Base-by-base conservation (phyloP, 2,888 invertebrate genomes). In the Opisthograptis luteolata region DNA sequence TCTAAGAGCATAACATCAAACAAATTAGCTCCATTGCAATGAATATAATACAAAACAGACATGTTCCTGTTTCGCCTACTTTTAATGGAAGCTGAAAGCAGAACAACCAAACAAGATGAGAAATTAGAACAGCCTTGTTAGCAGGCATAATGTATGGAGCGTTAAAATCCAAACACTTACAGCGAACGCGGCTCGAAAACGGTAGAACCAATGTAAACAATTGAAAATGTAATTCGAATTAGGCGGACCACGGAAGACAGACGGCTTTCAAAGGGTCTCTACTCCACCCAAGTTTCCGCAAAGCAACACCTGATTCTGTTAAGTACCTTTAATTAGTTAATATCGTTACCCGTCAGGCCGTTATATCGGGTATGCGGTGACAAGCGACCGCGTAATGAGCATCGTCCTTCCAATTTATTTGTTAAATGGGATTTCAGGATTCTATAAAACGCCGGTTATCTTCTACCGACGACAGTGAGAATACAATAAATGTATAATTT, bases 321-420 rank as follows among this genome's bases (percentile, higher is more conserved):
- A n/a, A n/a, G n/a, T n/a, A 46, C 49, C 48, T 55, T 52, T 43
- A 42, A 31, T 49, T 37, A 42, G 45, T 40, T 49, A 52, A 49
- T 25, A 36, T 48, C 22, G 22, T 46, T 45, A 54, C 22, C 25
- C 27, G 17, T 8, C 15, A 7, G 20, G 7, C 19, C 8, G 25
- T 34, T 34, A 12, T 15, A 36, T 42, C 20, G 31, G 27, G 32
- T 20, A 10, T 43, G 32, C 10, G 36, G 25, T 30, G 25, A 32
- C 36, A 42, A 39, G 35, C 19, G 13, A 27, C 32, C 36, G 20
- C 28, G 31, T 37, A 41, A 47, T 54, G 25, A 54, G 42, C 37
- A 15, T 28, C 13, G 9, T 32, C 35, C 27, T 30, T 28, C 43
- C 24, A 47, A 45, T 47, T 51, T 37, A 44, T 49, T 48, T 49